Conservation (phyloP, 2,888 invertebrate genomes). For the Sympetrum striolatum region DNA sequence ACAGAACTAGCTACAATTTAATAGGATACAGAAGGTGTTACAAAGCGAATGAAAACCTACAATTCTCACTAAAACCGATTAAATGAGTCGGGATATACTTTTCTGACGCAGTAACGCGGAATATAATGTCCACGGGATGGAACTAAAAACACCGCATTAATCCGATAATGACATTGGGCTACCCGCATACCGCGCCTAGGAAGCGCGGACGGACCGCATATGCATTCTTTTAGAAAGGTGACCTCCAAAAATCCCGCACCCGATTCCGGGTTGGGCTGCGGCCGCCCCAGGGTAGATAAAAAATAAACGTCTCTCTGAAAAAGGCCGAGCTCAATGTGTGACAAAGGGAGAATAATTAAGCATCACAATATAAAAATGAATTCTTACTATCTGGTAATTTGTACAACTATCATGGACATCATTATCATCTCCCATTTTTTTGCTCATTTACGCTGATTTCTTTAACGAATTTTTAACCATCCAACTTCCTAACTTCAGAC, state of each 20-base stretch:
- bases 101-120: background rate
- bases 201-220: background rate
- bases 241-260: background rate
- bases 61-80: too few species aligned
- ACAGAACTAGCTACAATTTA: too few species aligned
- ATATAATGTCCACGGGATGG: background rate
- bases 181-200: background rate
- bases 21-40: too few species aligned
- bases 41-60: too few species aligned
- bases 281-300: background rate
- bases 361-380: background rate
- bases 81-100: too few species aligned
- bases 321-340: background rate
- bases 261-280: background rate
- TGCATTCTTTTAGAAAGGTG: background rate
- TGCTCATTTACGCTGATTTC: too few species aligned
- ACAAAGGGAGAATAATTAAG: background rate
- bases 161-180: background rate
- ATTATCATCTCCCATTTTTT: too few species aligned
- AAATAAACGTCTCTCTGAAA: background rate
- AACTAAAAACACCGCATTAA: background rate
- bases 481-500: too few species aligned
- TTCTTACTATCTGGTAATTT: too few species aligned
- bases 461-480: too few species aligned
- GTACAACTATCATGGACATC: too few species aligned